phyloP scores from a whole-genome alignment of 1,140 invertebrate genomes.

The Phenacoccus solenopsis region DNA sequence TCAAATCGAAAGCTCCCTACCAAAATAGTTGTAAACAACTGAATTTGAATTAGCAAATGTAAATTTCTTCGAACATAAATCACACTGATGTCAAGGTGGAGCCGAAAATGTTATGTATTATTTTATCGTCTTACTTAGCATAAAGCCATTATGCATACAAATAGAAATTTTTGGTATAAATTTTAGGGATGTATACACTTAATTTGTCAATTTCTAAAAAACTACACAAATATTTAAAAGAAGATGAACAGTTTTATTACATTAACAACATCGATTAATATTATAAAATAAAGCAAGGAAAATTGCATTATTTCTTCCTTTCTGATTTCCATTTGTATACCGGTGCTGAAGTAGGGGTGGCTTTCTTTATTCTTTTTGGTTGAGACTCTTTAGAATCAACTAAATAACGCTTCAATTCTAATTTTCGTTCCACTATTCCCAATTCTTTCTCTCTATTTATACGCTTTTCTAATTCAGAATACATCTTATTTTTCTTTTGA shows the following conservation, averaged over 20 bases:
- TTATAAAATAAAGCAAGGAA: neutral
- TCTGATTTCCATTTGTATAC: conserved; percentile 77
- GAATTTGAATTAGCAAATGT: neutral
- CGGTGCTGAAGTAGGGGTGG: conserved; percentile 55
- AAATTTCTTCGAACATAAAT: neutral
- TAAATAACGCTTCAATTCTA: conserved; percentile 62
- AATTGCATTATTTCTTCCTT: conserved; percentile 52
- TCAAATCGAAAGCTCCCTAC: neutral
- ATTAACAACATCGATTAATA: too few relatives aligned
- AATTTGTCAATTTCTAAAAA: too few relatives aligned
- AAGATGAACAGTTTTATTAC: too few relatives aligned
- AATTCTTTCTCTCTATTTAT: conserved; percentile 72
- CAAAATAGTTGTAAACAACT: neutral
- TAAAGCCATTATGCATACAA: too few relatives aligned
- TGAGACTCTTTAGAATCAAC: conserved; percentile 47
- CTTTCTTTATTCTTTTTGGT: conserved; percentile 50
- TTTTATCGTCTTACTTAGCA: too few relatives aligned
- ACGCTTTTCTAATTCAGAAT: conserved; percentile 67
- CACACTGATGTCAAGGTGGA: neutral
- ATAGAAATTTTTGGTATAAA: too few relatives aligned
- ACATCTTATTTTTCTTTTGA: conserved; percentile 48
- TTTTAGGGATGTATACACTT: too few relatives aligned
- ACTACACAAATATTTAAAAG: neutral
- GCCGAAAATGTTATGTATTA: neutral
- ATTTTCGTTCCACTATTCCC: conserved; percentile 64